Percentiles rank a stretch among this genome's conserved stretches.
Conservation (phyloP, 2,797 vertebrate species). For the Centropyge bicolor region DNA sequence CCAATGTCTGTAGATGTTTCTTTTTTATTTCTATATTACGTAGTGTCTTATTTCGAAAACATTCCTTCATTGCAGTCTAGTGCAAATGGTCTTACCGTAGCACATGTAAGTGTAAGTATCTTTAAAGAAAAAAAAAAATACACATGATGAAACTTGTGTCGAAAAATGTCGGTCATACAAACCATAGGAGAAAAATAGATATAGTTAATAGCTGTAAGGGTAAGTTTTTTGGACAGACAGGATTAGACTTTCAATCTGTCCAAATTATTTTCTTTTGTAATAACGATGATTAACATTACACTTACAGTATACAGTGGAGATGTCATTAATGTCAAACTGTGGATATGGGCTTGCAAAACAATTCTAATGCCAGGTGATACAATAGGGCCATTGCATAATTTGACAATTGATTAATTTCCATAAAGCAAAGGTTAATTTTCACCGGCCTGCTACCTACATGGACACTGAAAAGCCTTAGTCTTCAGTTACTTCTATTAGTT, state of each 20-base stretch:
- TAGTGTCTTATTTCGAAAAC: slow-evolving; percentile 92
- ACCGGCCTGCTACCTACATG: slow-evolving; percentile 44
- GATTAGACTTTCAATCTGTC: slow-evolving; percentile 63
- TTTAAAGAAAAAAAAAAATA: slow-evolving; percentile 60
- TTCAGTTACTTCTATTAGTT: slow-evolving; percentile 62
- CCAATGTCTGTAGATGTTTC: slow-evolving; percentile 88
- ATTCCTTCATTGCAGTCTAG: slow-evolving; percentile 90
- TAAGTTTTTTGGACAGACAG: slow-evolving; percentile 59
- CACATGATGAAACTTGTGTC: slow-evolving; percentile 57
- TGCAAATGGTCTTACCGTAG: slow-evolving; percentile 85
- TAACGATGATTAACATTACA: slow-evolving; percentile 57
- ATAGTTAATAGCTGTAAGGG: slow-evolving; percentile 62
- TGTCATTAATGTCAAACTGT: slow-evolving; percentile 58
- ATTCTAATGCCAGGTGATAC: slow-evolving; percentile 35
- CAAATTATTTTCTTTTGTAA: slow-evolving; percentile 59
- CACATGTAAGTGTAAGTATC: slow-evolving; percentile 82
- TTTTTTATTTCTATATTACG: slow-evolving; percentile 78
- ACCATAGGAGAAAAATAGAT: slow-evolving; percentile 64
- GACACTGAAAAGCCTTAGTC: slow-evolving; percentile 74
- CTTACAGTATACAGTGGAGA: slow-evolving; percentile 59
- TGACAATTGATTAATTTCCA: slow-evolving; percentile 31
- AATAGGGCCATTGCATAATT: slow-evolving; percentile 33
- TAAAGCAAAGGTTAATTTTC: slow-evolving; percentile 37
- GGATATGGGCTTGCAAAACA: slow-evolving; percentile 54
- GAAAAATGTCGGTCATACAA: slow-evolving; percentile 65